phyloP scores from a whole-genome alignment of 1,140 invertebrate species.

The Ips typographus region DNA sequence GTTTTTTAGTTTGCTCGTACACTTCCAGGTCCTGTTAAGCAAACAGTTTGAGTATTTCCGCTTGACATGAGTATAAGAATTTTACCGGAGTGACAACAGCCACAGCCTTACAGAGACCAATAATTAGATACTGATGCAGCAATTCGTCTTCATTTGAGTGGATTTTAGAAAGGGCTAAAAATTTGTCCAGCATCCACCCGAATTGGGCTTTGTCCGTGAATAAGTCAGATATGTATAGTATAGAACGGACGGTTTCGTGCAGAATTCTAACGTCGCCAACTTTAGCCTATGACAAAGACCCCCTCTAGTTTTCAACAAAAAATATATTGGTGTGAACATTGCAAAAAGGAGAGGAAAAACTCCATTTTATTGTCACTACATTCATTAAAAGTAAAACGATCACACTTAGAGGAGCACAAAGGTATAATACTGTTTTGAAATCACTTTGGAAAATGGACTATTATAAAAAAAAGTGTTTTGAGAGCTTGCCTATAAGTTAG shows the following conservation, averaged over 20 bases:
- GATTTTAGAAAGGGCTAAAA: conserved; percentile 63
- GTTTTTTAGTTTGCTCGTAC: conserved; percentile 63
- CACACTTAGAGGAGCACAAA: too few species aligned
- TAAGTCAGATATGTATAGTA: conserved; percentile 69
- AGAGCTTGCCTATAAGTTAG: too few species aligned
- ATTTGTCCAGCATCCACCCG: conserved; percentile 71
- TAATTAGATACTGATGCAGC: conserved; percentile 66
- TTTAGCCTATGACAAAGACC: conserved; percentile 7
- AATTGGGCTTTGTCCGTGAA: conserved; percentile 71
- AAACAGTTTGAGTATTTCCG: not conserved
- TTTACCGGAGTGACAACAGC: conserved; percentile 63
- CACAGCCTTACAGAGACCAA: conserved; percentile 70
- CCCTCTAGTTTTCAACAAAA: not conserved
- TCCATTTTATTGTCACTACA: too few species aligned
- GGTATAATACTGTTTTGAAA: too few species aligned
- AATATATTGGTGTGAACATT: not conserved
- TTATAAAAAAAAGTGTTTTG: not conserved
- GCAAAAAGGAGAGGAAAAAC: too few species aligned
- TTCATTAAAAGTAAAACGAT: too few species aligned
- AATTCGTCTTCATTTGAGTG: conserved; percentile 72
- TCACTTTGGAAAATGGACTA: too few species aligned
- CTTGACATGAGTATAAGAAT: not conserved
- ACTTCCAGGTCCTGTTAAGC: conserved; percentile 57
- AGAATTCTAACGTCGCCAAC: conserved; percentile 54
- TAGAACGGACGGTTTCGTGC: conserved; percentile 68